Percentiles rank a stretch among this genome's conserved stretches.
Evolutionary conservation across 2,113 vertebrate species (phyloP).

Genomic region (Otus sunia): DNA sequence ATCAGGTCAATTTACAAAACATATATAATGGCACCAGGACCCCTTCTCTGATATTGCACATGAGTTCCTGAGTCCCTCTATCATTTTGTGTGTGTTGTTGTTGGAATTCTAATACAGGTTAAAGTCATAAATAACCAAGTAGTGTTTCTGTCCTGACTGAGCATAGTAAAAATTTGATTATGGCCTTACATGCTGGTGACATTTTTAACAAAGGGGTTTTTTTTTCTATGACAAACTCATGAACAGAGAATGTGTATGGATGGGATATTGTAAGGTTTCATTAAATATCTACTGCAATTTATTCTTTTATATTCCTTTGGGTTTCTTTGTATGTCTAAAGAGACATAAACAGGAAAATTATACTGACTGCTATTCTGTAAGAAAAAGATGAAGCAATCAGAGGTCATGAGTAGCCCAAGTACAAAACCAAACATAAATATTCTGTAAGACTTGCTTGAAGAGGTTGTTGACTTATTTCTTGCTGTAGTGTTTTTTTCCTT

Average conservation of each 20-base stretch:
- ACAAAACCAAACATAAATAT: not conserved
- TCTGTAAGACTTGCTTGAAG: not conserved
- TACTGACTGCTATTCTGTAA: not conserved
- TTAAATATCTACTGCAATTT: not conserved
- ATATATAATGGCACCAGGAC: not conserved
- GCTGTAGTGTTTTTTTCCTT: not conserved
- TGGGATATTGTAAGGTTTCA: not conserved
- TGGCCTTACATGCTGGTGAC: not conserved
- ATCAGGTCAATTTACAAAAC: not conserved
- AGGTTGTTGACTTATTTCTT: not conserved
- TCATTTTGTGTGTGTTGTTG: not conserved
- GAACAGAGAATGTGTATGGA: rapidly evolving
- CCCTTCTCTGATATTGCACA: not conserved
- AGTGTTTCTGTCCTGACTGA: not conserved
- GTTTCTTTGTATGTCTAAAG: not conserved
- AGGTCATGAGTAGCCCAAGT: not conserved
- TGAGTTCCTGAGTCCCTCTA: not conserved
- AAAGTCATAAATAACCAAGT: not conserved
- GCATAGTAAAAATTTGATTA: not conserved
- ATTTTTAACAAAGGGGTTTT: not conserved
- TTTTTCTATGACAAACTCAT: not conserved
- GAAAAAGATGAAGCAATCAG: not conserved
- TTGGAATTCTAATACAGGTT: not conserved
- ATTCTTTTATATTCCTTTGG: not conserved
- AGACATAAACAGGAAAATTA: not conserved